Evolutionary conservation across 1,140 invertebrate species (phyloP), one percentile per base, ranked within the genome.

Genomic region (Neotoxoptera formosana): DNA sequence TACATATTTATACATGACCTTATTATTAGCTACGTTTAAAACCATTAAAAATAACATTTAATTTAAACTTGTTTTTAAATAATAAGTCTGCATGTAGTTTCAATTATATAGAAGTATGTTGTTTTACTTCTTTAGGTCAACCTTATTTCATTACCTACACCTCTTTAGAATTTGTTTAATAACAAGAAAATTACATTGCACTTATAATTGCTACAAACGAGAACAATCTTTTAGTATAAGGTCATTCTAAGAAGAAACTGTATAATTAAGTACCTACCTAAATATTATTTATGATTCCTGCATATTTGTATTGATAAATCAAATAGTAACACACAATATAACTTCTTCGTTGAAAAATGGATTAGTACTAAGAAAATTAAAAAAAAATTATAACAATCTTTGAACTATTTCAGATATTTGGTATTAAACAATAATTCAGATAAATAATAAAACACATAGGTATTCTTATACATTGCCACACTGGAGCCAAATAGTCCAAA

Each of bases 61-160:
- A 89, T 89, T 89, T 53, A 8, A 89, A 89, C 48, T 53, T 23
- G 87, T 89, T 89, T 89, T 53, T 53, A 36, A 87, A 89, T 89
- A 36, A 89, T 53, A 89, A 89, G 84, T 87, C 25, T 87, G 30
- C 45, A 8, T 47, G 84, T 7, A 87, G 84, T 87, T 87, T 87
- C 41, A 87, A 47, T 87, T n/a, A 21, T 87, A 87, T 48, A 20
- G 4, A 87, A 48, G n/a, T 88, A 48, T 51, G 20, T 34, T 53
- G 48, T 89, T 34, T 36, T 36, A 53, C n/a, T 53, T 89, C 47
- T 89, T 11, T 89, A 89, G 87, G 48, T 89, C 87, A 89, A 89
- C 51, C n/a, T 51, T 36, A 34, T 89, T 89, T 53, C 87, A 34
- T 53, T 53, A 89, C 17, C 23, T 53, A 89, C 17, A 36, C 30